Evolutionary conservation across 2,888 invertebrate genomes (phyloP).

Genomic region (Liopterus haemorrhoidalis): DNA sequence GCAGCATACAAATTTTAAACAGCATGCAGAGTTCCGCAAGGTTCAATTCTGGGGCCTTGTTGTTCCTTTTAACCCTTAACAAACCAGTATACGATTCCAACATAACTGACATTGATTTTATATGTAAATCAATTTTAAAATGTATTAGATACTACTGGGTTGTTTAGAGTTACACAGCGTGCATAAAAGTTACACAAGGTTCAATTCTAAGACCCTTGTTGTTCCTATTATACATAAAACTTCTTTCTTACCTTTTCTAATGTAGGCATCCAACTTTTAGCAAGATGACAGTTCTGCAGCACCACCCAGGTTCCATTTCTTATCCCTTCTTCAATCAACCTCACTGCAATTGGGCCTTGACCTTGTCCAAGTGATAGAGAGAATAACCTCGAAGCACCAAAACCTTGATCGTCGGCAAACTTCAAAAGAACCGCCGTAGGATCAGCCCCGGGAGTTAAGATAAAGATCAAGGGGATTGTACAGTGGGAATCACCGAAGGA

Average conservation of each 20-base stretch:
- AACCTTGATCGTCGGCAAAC: constrained; percentile 89
- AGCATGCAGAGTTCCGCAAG: no score
- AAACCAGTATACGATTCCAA: no score
- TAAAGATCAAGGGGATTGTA: constrained; percentile 83
- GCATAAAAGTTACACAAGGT: no score
- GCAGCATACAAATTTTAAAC: no score
- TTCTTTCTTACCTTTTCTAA: constrained; percentile 74
- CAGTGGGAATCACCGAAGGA: constrained; percentile 82
- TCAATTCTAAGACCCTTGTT: no score
- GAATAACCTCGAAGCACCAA: constrained; percentile 66
- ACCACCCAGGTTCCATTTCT: constrained; percentile 88
- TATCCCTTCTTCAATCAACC: constrained; percentile 77
- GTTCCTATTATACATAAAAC: no score
- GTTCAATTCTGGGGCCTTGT: no score
- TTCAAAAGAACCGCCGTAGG: constrained; percentile 83
- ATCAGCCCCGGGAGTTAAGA: constrained; percentile 89
- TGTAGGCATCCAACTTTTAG: constrained; percentile 90
- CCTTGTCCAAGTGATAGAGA: constrained; percentile 89
- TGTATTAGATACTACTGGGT: no score
- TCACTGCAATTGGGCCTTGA: constrained; percentile 84
- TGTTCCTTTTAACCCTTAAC: no score
- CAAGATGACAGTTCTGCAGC: constrained; percentile 92
- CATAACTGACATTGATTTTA: no score
- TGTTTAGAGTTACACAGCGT: no score
- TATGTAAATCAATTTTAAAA: no score